Base-by-base conservation (phyloP, 2,113 vertebrate genomes). In the Thermophis baileyi region DNA sequence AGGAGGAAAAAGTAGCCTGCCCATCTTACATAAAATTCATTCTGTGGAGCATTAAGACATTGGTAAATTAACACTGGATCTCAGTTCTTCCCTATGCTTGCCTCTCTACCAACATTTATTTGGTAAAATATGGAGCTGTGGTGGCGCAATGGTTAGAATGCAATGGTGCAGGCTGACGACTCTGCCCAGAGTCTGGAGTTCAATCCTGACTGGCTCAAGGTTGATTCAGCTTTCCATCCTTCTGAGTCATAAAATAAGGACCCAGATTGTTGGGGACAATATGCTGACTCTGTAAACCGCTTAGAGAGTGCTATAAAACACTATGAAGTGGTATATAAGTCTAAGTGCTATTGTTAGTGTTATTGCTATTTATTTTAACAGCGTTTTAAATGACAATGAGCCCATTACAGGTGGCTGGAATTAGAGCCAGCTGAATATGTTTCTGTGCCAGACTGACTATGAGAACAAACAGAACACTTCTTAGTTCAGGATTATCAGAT, bases 291-390 rank as follows among this genome's bases (percentile, higher is more conserved):
- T n/a, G 30, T 63, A 30, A 30, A 63, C 27, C 0, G 1, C 30
- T n/a, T n/a, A 35, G 1, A 35, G 5, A 35, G 63, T n/a, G 5
- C 30, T 16, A 14, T 6, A 69, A 35, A 69, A 1, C 63, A 69
- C 63, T n/a, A 16, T n/a, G 60, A 69, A 69, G 12, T n/a, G 30
- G 30, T n/a, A 69, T 69, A 14, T 69, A 69, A n/a, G 4, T n/a
- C 63, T n/a, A 69, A 35, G 14, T 35, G n/a, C 30, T 6, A 69
- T 69, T 69, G 63, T 6, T n/a, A 69, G 12, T 14, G 4, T 16
- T 69, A 35, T 69, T 69, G 30, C 14, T n/a, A 47, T 91, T 91
- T 91, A 81, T 91, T 91, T 91, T 46, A 85, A 54, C 69, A 91
- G 10, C 25, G 9, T 81, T 81, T 81, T 81, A 11, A 53, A 47